Evolutionary conservation across 2,797 vertebrate species (phyloP), one percentile per base, ranked within the genome.

Genomic region (Gymnopithys bicolor): DNA sequence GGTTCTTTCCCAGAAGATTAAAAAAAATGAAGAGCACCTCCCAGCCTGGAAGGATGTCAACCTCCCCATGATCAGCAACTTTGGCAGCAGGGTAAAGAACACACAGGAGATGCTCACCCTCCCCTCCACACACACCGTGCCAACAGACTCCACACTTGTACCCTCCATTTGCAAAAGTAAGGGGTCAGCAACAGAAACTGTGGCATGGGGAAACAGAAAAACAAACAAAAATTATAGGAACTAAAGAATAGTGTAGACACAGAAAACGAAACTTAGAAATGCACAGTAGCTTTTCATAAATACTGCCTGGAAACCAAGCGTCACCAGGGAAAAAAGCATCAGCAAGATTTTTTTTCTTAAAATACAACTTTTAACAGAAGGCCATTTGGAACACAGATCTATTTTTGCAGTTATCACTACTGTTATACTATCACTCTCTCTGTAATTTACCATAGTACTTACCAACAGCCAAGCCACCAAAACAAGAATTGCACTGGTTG

Each of bases 321-420:
- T 68, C 89, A 77, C 75, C 71, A 92, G 30, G 79, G 49, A 55
- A 71, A 92, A 91, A 93, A 68, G 39, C 58, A 84, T 60, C 93
- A 80, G 68, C 64, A 83, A 75, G 82, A 91, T 64, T 89, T 92
- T 76, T 76, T 89, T 77, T 39, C 93, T 80, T 85, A 92, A 96
- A 95, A 92, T 46, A 74, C 37, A 87, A 58, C 68, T 85, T 89
- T 74, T 56, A 94, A 80, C 75, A 94, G 87, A 89, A 92, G 85
- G 71, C 37, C 56, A 59, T 53, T 63, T 89, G 68, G 75, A 96
- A 85, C 82, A 78, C 37, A 59, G 70, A 92, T 60, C 89, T 94
- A 43, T 69, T 82, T 94, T 74, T 82, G 81, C 43, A 87, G 70
- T 90, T 94, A 94, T 89, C 74, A 46, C 84, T 89, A 74, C 89